A percentile compares a stretch with the other conserved stretches of the same genome.
Conservation (phyloP, 1,140 invertebrate genomes). For the Drosophila athabasca region DNA sequence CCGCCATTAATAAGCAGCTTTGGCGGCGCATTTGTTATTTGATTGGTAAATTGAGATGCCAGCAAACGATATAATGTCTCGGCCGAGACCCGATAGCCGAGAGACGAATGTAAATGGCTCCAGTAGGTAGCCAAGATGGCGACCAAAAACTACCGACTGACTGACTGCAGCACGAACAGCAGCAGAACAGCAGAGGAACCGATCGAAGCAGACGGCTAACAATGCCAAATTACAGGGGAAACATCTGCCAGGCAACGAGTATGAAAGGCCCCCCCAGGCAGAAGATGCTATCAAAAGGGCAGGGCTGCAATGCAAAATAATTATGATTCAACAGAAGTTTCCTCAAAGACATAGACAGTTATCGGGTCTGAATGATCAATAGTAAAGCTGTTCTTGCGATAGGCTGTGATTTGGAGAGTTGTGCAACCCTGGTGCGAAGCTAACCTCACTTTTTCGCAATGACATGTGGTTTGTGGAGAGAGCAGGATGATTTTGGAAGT, state of each 20-base stretch:
- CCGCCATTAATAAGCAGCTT: constrained; percentile 80
- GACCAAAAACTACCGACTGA: constrained; percentile 9
- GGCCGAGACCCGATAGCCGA: constrained; percentile 5
- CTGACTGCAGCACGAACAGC: constrained; percentile 51
- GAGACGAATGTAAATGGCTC: constrained; percentile 71
- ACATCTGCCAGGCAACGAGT: constrained; percentile 33
- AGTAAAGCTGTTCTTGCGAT: background rate
- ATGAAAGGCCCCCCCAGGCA: constrained; percentile 19
- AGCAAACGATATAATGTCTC: constrained; percentile 63
- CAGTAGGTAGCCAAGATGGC: constrained; percentile 77
- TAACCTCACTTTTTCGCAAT: constrained; percentile 1
- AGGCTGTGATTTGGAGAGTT: background rate
- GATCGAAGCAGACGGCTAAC: constrained; percentile 33
- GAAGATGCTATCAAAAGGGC: constrained; percentile 11
- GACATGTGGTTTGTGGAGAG: background rate
- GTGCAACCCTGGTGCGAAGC: background rate
- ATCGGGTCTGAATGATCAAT: too few relatives aligned
- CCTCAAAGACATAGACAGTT: background rate
- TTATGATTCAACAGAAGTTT: background rate
- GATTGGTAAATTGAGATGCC: constrained; percentile 81
- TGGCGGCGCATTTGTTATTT: constrained; percentile 79
- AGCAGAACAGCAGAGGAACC: constrained; percentile 23
- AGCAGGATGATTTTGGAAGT: too few relatives aligned
- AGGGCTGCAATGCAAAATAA: constrained; percentile 10
- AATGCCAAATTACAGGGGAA: constrained; percentile 61